phyloP scores from a whole-genome alignment of 2,113 vertebrate species.

The Pontoporia blainvillei region DNA sequence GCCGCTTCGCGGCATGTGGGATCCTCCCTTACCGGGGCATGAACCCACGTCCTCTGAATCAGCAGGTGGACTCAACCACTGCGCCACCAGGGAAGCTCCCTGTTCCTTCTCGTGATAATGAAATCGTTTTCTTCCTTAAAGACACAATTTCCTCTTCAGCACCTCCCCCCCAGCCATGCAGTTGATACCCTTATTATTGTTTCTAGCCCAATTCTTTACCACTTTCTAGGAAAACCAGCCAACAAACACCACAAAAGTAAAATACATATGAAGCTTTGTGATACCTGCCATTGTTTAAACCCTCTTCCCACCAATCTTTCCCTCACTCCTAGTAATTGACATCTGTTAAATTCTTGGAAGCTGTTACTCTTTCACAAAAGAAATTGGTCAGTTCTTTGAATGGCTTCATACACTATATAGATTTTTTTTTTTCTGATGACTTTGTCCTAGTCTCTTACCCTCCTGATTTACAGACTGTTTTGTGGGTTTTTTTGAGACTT shows the following conservation, averaged over 20 bases:
- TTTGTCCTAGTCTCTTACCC: not conserved
- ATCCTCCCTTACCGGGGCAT: too few species aligned
- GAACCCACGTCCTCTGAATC: too few species aligned
- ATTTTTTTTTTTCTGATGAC: not conserved
- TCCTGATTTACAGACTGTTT: not conserved
- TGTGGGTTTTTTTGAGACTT: not conserved
- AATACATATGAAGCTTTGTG: not conserved
- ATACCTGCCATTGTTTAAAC: not conserved
- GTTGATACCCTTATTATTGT: too few species aligned
- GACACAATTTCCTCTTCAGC: not conserved
- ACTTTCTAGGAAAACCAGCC: not conserved
- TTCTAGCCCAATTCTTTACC: not conserved
- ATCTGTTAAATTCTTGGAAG: not conserved
- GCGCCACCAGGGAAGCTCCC: too few species aligned
- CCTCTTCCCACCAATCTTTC: not conserved
- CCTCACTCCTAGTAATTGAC: not conserved
- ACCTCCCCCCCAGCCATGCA: too few species aligned
- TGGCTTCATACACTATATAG: not conserved
- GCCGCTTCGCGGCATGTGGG: too few species aligned
- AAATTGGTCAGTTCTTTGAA: not conserved
- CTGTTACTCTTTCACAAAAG: not conserved
- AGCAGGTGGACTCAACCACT: too few species aligned
- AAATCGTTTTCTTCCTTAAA: not conserved
- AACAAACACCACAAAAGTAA: not conserved
- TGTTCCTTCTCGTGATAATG: not conserved